Base-by-base conservation (phyloP, 2,888 invertebrate species). In the Drosophila quinaria region DNA sequence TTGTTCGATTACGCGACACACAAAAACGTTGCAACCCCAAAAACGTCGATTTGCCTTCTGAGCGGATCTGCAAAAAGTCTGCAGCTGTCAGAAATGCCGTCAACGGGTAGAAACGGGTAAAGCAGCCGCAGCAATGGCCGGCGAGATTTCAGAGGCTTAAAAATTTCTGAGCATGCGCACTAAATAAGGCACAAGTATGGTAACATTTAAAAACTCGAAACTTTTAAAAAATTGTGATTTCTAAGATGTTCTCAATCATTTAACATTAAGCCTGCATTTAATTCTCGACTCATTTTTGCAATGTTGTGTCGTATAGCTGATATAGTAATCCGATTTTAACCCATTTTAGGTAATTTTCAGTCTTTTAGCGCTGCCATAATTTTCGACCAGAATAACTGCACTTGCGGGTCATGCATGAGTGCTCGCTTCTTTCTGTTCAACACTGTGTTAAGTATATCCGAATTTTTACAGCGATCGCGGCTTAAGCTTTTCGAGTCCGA, bases 361-460 rank as follows among this genome's bases (percentile, higher is more conserved):
- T 75, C 87, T 42, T 87, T 90, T 13, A 92, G 80, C 37, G 88
- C 89, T 4, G 83, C 65, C 87, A 91, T 86, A 17, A 92, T 82
- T 62, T 88, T 74, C 5, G 80, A 73, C 64, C 92, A 83, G 60
- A 92, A 92, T 33, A 76, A 65, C 31, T 90, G 87, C 4, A 92
- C 91, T 22, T 92, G 91, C 0, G 91, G 85, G 75, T 92, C 80
- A 35, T 89, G 90, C 78, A 92, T 87, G 17, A 92, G 33, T 0
- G 89, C 87, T 3, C 87, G 79, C 47, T 92, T 92, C 49, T 92
- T 92, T 8, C 82, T 80, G 55, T 88, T 91, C 25, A 92, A 67
- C 0, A 92, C 91, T 62, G 90, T 78, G 29, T 86, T 89, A 9
- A 92, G 79, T 17, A 92, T 82, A 80, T 92, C 92, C 0, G 92